Evolutionary conservation across 1,140 invertebrate species (phyloP).

Genomic region (Diorhabda carinulata): DNA sequence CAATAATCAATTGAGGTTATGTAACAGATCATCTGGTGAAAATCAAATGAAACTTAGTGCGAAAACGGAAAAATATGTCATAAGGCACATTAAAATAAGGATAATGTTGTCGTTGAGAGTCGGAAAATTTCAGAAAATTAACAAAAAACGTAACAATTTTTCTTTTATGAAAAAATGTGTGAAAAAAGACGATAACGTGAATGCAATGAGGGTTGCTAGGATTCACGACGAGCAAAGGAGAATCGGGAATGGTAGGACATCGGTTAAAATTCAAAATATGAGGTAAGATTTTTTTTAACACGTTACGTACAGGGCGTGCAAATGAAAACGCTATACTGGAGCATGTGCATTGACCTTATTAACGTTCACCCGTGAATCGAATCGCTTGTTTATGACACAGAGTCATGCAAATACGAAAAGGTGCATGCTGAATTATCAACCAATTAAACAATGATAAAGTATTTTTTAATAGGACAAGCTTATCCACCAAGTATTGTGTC

Average conservation of each 20-base stretch:
- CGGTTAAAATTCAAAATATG: conserved; percentile 46
- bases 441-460: too few species aligned
- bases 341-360: too few species aligned
- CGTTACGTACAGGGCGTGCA: too few species aligned
- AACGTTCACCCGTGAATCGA: too few species aligned
- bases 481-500: too few species aligned
- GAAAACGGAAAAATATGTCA: conserved; percentile 43
- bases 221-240: conserved; percentile 42
- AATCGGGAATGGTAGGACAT: conserved; percentile 42
- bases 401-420: too few species aligned
- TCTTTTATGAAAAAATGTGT: not conserved
- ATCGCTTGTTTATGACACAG: too few species aligned
- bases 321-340: too few species aligned
- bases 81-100: conserved; percentile 43
- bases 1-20: conserved; percentile 20
- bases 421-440: too few species aligned
- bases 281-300: conserved; percentile 34
- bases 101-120: conserved; percentile 44
- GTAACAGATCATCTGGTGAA: not conserved
- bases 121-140: conserved; percentile 31
- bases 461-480: too few species aligned
- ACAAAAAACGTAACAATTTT: conserved; percentile 15
- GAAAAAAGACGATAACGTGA: conserved; percentile 11
- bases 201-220: conserved; percentile 22
- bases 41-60: conserved; percentile 23